Evolutionary conservation across 2,888 invertebrate species (phyloP).

Genomic region (Eupelmus urozonus): DNA sequence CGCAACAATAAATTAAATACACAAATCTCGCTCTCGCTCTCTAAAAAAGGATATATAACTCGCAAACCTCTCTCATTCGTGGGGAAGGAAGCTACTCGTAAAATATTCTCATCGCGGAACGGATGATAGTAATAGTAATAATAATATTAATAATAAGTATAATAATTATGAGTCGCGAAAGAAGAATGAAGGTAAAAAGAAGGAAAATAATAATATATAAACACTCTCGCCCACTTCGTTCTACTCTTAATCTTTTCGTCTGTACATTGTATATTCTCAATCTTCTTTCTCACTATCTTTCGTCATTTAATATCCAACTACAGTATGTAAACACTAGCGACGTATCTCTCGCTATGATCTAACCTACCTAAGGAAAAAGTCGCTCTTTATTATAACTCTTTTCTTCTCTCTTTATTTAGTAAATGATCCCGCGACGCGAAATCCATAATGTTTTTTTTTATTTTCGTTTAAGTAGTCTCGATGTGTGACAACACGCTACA

Average conservation of each 20-base stretch:
- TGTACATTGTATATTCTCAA: slow-evolving; percentile 45
- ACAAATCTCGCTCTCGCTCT: slow-evolving; percentile 48
- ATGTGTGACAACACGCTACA: slow-evolving; percentile 49
- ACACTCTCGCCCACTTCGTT: slow-evolving; percentile 36
- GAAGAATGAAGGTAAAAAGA: slow-evolving; percentile 29
- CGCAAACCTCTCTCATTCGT: slow-evolving; percentile 40
- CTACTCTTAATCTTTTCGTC: slow-evolving; percentile 19
- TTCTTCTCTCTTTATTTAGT: slow-evolving; percentile 25
- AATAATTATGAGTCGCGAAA: slow-evolving; percentile 37
- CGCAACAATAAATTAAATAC: slow-evolving; percentile 75
- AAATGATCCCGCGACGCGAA: slow-evolving; percentile 2
- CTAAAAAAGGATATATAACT: slow-evolving; percentile 32
- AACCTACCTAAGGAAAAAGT: slow-evolving; percentile 54
- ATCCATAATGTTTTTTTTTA: slow-evolving; percentile 12
- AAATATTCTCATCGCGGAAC: slow-evolving; percentile 42
- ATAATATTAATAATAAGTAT: slow-evolving; percentile 36
- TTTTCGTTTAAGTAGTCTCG: slow-evolving; percentile 32
- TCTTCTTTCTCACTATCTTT: slow-evolving; percentile 3
- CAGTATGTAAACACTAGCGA: slow-evolving; percentile 49
- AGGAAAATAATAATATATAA: slow-evolving; percentile 46
- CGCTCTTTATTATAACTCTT: slow-evolving; percentile 41
- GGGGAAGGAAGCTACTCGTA: slow-evolving; percentile 33
- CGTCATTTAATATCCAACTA: slow-evolving; percentile 42
- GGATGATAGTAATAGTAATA: slow-evolving; percentile 27
- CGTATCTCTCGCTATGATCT: slow-evolving; percentile 49